Evolutionary conservation across 1,140 invertebrate genomes (phyloP).

Genomic region (Adoxophyes honmai): DNA sequence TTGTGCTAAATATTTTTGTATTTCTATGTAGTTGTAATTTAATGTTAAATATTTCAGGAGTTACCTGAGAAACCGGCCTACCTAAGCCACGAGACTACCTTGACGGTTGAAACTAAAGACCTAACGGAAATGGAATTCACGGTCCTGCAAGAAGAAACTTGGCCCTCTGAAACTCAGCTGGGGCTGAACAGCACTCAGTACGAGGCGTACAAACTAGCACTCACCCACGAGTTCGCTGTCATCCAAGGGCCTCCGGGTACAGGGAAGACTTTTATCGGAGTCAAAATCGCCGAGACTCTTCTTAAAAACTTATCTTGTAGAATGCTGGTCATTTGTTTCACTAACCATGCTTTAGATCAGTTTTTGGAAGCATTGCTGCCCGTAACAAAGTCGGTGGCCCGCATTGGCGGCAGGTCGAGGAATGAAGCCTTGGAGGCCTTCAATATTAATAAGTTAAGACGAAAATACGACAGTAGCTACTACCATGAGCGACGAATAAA

Average conservation of each 20-base stretch:
- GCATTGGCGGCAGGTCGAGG: constrained; percentile 86
- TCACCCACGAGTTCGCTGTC: constrained; percentile 82
- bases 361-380: constrained; percentile 86
- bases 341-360: constrained; percentile 93
- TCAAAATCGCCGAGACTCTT: constrained; percentile 81
- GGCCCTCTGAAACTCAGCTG: constrained; percentile 62
- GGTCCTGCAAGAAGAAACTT: constrained; percentile 47
- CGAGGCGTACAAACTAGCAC: constrained; percentile 77
- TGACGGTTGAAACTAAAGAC: constrained; percentile 16
- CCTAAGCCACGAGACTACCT: background rate
- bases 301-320: constrained; percentile 77
- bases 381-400: constrained; percentile 79
- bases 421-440: constrained; percentile 76
- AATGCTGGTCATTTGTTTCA: constrained; percentile 89
- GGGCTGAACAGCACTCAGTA: constrained; percentile 80
- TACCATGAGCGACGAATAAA: constrained; percentile 18
- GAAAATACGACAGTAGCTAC: constrained; percentile 31
- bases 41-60: no score
- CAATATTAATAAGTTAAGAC: constrained; percentile 63
- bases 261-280: constrained; percentile 87
- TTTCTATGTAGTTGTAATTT: constrained; percentile 31
- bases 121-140: constrained; percentile 24
- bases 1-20: no score
- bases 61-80: constrained; percentile 60
- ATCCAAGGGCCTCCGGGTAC: constrained; percentile 91